phyloP scores from a whole-genome alignment of 1,140 invertebrate species.

The Drosophila pseudoananassae region DNA sequence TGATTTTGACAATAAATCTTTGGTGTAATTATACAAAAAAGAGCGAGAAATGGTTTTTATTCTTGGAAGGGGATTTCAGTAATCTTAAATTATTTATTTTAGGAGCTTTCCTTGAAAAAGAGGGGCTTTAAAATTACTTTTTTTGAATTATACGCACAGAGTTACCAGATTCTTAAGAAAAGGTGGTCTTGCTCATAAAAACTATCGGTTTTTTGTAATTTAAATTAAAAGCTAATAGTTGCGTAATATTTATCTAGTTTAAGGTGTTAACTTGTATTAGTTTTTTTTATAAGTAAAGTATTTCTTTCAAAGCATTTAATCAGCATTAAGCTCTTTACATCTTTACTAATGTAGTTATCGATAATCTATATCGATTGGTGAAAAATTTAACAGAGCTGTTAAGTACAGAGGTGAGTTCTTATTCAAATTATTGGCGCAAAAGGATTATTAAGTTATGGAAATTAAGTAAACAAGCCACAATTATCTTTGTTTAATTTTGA shows the following conservation, averaged over 20 bases:
- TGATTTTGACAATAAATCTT: conserved; percentile 74
- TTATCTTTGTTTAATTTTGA: no score
- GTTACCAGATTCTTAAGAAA: neutral
- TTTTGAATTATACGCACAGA: no score
- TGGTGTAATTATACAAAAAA: conserved; percentile 60
- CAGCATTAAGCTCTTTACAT: neutral
- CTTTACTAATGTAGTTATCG: neutral
- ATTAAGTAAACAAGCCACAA: no score
- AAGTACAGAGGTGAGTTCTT: neutral
- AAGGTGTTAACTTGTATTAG: no score
- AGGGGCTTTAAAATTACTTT: no score
- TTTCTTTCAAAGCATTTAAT: neutral
- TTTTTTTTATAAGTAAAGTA: neutral
- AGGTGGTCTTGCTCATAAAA: no score
- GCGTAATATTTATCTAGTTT: neutral
- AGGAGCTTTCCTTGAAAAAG: no score
- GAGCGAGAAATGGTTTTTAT: neutral
- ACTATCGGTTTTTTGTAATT: no score
- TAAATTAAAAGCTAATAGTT: no score
- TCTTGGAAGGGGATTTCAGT: neutral
- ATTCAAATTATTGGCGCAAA: neutral
- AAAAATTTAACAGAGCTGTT: neutral
- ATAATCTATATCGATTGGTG: neutral
- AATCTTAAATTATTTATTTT: no score
- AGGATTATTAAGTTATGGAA: no score